Evolutionary conservation across 2,888 invertebrate species (phyloP).

Genomic region (Unio delphinus): DNA sequence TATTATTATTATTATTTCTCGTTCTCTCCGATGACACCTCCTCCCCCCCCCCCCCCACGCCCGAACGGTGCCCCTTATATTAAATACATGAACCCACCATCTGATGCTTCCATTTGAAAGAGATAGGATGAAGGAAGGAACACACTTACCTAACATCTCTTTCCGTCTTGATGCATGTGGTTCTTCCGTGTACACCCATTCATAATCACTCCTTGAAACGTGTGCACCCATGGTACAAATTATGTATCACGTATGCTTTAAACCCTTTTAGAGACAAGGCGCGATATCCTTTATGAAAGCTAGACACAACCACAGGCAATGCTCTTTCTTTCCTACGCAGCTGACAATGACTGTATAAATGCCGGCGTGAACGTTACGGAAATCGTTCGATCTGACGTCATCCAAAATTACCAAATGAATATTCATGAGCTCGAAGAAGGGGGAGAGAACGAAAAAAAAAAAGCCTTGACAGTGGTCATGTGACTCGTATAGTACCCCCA

Average conservation of each 20-base stretch:
- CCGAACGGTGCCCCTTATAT: too few relatives aligned
- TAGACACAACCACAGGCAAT: too few relatives aligned
- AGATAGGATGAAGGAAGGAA: conserved; percentile 56
- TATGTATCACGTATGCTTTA: conserved; percentile 4
- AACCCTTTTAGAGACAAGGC: background rate
- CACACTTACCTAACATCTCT: conserved; percentile 86
- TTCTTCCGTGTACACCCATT: conserved; percentile 97
- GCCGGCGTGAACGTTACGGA: background rate
- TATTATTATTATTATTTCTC: too few relatives aligned
- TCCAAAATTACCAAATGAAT: background rate
- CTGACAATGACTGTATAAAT: too few relatives aligned
- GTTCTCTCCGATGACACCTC: too few relatives aligned
- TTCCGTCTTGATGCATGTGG: conserved; percentile 96
- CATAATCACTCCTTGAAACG: conserved; percentile 94
- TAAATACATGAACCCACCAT: too few relatives aligned
- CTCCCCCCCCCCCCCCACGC: too few relatives aligned
- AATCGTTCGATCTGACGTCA: conserved; percentile 32
- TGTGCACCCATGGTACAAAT: conserved; percentile 85
- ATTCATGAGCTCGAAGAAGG: too few relatives aligned
- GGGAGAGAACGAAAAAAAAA: too few relatives aligned
- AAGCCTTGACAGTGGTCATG: conserved; percentile 18
- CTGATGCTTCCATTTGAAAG: background rate
- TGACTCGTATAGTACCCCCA: conserved; percentile 26
- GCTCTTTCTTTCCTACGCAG: too few relatives aligned
- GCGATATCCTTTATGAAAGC: too few relatives aligned